Conservation (phyloP, 1,140 invertebrate species). For the Euwallacea fornicatus region DNA sequence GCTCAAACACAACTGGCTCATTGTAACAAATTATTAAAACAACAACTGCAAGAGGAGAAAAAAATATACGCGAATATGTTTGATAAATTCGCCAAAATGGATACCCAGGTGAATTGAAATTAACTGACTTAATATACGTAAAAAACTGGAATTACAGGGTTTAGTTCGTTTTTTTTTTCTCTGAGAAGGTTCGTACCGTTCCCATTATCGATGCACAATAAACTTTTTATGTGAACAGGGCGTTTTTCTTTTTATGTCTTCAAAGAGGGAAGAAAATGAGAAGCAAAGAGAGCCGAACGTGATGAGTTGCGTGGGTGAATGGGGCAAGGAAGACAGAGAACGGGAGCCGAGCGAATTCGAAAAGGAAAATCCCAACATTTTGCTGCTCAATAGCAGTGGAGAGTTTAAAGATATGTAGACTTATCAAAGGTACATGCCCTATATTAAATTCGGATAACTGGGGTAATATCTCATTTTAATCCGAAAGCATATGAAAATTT, state of each 20-base stretch:
- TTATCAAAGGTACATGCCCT: background rate
- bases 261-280: conserved; percentile 67
- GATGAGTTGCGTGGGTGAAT: conserved; percentile 69
- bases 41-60: conserved; percentile 80
- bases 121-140: conserved; percentile 26
- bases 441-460: no score
- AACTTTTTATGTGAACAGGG: background rate
- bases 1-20: conserved; percentile 75
- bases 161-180: conserved; percentile 22
- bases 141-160: conserved; percentile 8
- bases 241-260: conserved; percentile 20
- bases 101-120: conserved; percentile 68
- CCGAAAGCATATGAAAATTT: no score
- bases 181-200: background rate
- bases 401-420: conserved; percentile 75
- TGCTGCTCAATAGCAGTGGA: conserved; percentile 72
- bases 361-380: conserved; percentile 76
- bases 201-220: conserved; percentile 1
- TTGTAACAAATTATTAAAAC: conserved; percentile 75
- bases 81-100: conserved; percentile 79
- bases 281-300: conserved; percentile 69
- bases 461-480: no score
- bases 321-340: conserved; percentile 70
- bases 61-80: conserved; percentile 95
- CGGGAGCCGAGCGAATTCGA: conserved; percentile 74